Conservation (phyloP, 2,113 vertebrate species). For the Chinchilla lanigera region DNA sequence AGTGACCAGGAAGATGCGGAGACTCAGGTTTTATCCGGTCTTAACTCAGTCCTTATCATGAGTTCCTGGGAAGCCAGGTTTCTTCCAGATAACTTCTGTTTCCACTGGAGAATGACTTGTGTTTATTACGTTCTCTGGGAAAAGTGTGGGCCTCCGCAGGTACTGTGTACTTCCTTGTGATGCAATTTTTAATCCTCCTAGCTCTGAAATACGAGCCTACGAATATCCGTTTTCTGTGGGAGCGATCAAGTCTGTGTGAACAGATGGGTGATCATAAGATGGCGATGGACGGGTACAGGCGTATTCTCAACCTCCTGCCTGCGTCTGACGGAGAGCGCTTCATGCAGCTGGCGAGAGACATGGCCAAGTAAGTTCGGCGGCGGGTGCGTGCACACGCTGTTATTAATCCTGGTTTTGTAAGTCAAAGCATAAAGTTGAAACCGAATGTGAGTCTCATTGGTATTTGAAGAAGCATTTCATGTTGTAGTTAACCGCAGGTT, state of each 20-base stretch:
- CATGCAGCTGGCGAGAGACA: constrained; percentile 97
- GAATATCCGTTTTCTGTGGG: constrained; percentile 98
- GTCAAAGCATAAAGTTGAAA: constrained; percentile 27
- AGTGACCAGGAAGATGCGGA: neutral
- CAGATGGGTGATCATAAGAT: constrained; percentile 96
- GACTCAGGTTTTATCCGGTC: neutral
- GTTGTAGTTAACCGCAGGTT: neutral
- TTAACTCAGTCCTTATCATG: neutral
- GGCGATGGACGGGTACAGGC: constrained; percentile 98
- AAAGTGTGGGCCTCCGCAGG: neutral
- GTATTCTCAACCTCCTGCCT: constrained; percentile 94
- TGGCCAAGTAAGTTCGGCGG: constrained; percentile 93
- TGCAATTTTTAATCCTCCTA: constrained; percentile 67
- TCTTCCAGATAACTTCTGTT: neutral
- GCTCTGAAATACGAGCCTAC: constrained; percentile 96
- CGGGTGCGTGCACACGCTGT: neutral
- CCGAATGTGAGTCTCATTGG: constrained; percentile 37
- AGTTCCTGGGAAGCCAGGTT: constrained; percentile 48
- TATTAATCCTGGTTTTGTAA: constrained; percentile 28
- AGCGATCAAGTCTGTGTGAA: constrained; percentile 95
- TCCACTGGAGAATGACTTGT: neutral
- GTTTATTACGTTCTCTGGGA: constrained; percentile 32
- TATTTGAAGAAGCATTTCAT: constrained; percentile 12
- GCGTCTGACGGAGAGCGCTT: constrained; percentile 95
- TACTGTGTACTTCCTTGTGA: neutral